These are phyloP conservation scores for Acheta domesticus DNA, from an alignment of 2,888 invertebrate genomes.

Conservation along the genomic window DNA sequence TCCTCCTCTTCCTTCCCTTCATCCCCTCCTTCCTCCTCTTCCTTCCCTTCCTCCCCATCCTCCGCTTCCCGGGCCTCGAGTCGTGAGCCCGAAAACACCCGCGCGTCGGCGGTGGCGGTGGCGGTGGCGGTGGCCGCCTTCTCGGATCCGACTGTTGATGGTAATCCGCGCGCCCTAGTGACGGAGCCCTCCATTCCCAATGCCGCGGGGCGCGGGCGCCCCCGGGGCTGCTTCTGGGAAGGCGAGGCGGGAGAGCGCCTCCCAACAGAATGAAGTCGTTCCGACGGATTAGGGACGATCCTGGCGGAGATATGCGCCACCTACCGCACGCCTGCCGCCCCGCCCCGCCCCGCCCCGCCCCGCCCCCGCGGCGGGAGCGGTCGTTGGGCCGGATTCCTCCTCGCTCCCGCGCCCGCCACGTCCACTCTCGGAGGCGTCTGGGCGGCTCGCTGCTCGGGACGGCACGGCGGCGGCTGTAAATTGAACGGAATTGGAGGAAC, in stretches of 20 bases:
- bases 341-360: background rate
- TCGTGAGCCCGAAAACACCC: too few species aligned
- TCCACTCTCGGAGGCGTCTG: too few species aligned
- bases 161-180: background rate
- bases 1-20: too few species aligned
- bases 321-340: background rate
- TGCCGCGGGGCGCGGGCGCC: background rate
- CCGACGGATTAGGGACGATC: conserved; percentile 1
- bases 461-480: too few species aligned
- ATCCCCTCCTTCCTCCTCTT: too few species aligned
- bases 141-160: background rate
- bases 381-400: too few species aligned
- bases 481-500: too few species aligned
- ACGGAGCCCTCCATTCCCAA: background rate
- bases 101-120: background rate
- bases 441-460: too few species aligned
- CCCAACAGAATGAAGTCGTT: background rate
- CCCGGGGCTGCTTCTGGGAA: background rate
- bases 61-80: too few species aligned
- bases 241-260: background rate
- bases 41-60: too few species aligned
- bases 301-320: background rate
- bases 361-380: background rate
- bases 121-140: background rate
- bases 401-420: too few species aligned